Base-by-base conservation (phyloP, 2,888 invertebrate species). In the Machimus atricapillus region DNA sequence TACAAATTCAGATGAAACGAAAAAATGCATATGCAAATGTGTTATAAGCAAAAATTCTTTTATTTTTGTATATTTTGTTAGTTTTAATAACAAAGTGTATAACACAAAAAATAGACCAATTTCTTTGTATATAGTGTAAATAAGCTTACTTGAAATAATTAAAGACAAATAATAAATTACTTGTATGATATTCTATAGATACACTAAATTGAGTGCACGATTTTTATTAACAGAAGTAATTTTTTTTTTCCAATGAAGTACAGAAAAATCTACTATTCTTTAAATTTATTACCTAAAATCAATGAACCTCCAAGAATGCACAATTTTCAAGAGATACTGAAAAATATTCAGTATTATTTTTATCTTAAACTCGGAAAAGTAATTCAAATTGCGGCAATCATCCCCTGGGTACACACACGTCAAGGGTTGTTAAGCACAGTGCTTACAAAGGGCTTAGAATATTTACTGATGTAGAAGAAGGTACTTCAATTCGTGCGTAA, bases 141-240 rank as follows among this genome's bases (percentile, higher is more conserved):
- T 85, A 85, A 74, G 6, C 40, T 76, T 14, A 9, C 23, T 82
- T 82, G n/a, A 58, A 43, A 31, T 16, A 73, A 85, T 85, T 74
- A 74, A 27, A 12, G 85, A 85, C 85, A 85, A 85, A 85, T 85
- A 85, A 85, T 85, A 27, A 85, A 19, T 43, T 85, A 85, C 27
- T 27, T 27, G 27, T 74, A 85, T 43, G 46, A 79, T 46, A 46
- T 23, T 12, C 23, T 31, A 43, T 16, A n/a, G n/a, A n/a, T n/a
- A n/a, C n/a, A 76, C 14, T 12, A 37, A 46, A 40, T 40, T 66
- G 66, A 40, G 79, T 79, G 79, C 79, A 79, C 79, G 46, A 46
- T 74, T 85, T 31, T 85, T 46, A 58, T 73, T 19, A 19, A n/a
- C 5, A 46, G 6, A 8, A 7, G 52, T 52, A 40, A 81, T 56